Conservation (phyloP, 1,140 invertebrate genomes). For the Drosophila insularis region DNA sequence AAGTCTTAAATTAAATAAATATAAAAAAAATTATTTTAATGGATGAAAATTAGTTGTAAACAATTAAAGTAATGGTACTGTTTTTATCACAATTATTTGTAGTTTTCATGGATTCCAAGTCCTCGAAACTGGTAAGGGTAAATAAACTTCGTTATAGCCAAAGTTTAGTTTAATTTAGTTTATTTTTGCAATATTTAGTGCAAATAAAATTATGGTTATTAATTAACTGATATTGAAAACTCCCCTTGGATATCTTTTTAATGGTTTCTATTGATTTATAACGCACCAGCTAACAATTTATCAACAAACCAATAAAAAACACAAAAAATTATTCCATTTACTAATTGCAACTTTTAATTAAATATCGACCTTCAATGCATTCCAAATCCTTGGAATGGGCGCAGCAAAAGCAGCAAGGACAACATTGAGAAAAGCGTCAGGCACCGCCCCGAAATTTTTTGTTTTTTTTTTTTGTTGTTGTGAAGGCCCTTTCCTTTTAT, state of each 20-base stretch:
- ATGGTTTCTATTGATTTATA: slow-evolving; percentile 35
- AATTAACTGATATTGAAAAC: slow-evolving; percentile 17
- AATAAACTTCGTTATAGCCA: not conserved
- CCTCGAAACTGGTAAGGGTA: not conserved
- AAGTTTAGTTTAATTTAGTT: not conserved
- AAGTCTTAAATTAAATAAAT: too few relatives aligned
- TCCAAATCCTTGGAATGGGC: not conserved
- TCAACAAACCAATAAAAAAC: slow-evolving; percentile 17
- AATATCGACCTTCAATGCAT: slow-evolving; percentile 60
- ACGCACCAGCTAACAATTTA: slow-evolving; percentile 31
- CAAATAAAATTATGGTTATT: slow-evolving; percentile 12
- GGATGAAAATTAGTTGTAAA: too few relatives aligned
- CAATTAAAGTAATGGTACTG: too few relatives aligned
- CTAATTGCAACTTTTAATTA: slow-evolving; percentile 72
- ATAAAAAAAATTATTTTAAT: too few relatives aligned
- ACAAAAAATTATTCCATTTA: slow-evolving; percentile 31
- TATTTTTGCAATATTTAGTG: not conserved
- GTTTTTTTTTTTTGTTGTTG: not conserved
- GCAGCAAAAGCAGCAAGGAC: slow-evolving; percentile 21
- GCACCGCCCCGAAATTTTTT: slow-evolving; percentile 10
- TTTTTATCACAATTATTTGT: too few relatives aligned
- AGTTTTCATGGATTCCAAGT: too few relatives aligned
- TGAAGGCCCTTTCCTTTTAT: not conserved
- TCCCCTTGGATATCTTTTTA: slow-evolving; percentile 12
- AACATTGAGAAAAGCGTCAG: slow-evolving; percentile 14